Evolutionary conservation across 2,113 vertebrate species (phyloP).

Genomic region (Tinamus guttatus): DNA sequence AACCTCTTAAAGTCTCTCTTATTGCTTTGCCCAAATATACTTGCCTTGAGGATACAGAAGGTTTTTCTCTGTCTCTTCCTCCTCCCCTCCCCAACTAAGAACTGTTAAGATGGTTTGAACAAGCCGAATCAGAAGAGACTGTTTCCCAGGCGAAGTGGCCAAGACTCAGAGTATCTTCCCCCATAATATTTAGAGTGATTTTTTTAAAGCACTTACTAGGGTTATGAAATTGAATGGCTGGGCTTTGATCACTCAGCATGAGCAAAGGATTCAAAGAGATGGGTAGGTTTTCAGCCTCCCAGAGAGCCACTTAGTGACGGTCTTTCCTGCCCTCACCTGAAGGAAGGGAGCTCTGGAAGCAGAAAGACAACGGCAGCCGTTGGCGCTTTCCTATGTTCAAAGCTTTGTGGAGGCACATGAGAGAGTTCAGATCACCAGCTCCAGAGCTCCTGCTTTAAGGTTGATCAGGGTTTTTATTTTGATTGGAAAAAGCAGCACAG

Average conservation of each 20-base stretch:
- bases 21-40: slow-evolving; percentile 69
- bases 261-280: not conserved
- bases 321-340: not conserved
- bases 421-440: not conserved
- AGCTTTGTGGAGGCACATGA: not conserved
- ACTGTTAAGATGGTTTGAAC: slow-evolving; percentile 49
- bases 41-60: slow-evolving; percentile 68
- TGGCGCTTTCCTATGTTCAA: not conserved
- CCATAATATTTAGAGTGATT: not conserved
- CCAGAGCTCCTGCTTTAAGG: not conserved
- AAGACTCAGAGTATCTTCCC: not conserved
- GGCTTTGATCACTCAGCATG: not conserved
- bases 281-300: not conserved
- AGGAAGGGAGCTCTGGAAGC: not conserved
- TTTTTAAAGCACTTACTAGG: fast-evolving
- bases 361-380: too few relatives aligned
- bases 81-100: not conserved
- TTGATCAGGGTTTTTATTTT: fast-evolving
- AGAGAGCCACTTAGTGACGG: not conserved
- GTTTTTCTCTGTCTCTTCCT: not conserved
- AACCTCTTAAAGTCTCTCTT: slow-evolving; percentile 64
- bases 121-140: slow-evolving; percentile 49
- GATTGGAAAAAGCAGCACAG: fast-evolving
- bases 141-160: not conserved
- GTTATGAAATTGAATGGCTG: not conserved